Evolutionary conservation across 2,888 invertebrate genomes (phyloP), one percentile per base, ranked within the genome.

Genomic region (Meghimatium bilineatum): DNA sequence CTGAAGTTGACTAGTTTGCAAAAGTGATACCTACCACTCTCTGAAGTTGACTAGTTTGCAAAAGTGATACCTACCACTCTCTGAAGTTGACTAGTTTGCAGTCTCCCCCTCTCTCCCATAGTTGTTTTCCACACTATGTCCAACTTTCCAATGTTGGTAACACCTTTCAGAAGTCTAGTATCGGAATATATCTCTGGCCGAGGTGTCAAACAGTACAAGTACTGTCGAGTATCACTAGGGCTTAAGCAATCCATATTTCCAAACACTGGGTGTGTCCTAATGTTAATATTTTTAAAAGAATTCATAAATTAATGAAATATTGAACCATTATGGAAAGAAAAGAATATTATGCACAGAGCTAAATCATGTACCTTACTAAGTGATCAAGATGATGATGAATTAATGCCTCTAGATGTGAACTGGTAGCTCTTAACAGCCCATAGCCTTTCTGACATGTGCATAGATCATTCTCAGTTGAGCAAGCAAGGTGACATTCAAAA

Each of bases 51-150:
- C n/a, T n/a, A n/a, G n/a, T n/a, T n/a, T n/a, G n/a, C n/a, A n/a
- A 72, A n/a, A 72, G 1, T 17, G 14, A 26, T 14, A 92, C 93
- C 91, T 93, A 97, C 97, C 95, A 96, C 96, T 94, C 98, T 95
- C 92, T 97, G 97, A 84, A 99, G 94, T 91, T 97, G 97, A 94
- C 98, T 98, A 29, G 99, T 99, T 94, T 99, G 99, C 85, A 99
- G 94, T 87, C 98, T 95, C n/a, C 99, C 99, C 90, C 97, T 96
- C 94, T 99, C 99, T 34, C 99, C 99, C 91, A 99, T 95, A 94
- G 97, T 97, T 52, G 98, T 98, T 89, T 98, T 95, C 99, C 99
- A 99, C 20, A 98, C 97, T 92, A 99, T 99, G 94, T 99, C 99
- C 82, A 99, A 94, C 94, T 99, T 99, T 2, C 99, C 99, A 90